A percentile compares a stretch with the other conserved stretches of the same genome.
Evolutionary conservation across 2,888 invertebrate species (phyloP).

Genomic region (Herminia tarsipennalis): DNA sequence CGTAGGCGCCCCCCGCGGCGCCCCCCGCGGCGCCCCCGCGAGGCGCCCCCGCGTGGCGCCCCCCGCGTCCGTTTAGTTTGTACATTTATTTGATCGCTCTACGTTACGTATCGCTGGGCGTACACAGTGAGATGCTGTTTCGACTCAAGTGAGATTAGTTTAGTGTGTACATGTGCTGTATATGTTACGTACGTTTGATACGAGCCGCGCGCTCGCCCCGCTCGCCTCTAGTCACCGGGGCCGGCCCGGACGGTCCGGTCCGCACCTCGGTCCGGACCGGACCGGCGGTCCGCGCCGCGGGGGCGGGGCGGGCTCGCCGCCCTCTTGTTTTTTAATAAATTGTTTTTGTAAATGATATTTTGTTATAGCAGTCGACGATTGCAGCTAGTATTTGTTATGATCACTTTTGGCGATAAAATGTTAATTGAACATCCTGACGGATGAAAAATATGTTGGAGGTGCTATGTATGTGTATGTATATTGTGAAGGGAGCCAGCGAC

Average conservation of each 20-base stretch:
- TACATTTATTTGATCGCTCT: slow-evolving; percentile 2
- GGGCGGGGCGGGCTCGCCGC: slow-evolving; percentile 10
- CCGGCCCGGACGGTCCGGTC: too few relatives aligned
- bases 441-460: slow-evolving; percentile 62
- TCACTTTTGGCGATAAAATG: slow-evolving; percentile 31
- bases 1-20: slow-evolving; percentile 9
- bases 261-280: too few relatives aligned
- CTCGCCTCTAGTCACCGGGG: too few relatives aligned
- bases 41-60: background rate
- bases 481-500: slow-evolving; percentile 26
- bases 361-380: slow-evolving; percentile 45
- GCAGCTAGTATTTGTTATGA: slow-evolving; percentile 41
- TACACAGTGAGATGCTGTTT: slow-evolving; percentile 58
- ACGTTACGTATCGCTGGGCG: slow-evolving; percentile 31
- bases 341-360: slow-evolving; percentile 49
- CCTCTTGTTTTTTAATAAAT: slow-evolving; percentile 40
- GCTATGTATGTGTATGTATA: slow-evolving; percentile 51
- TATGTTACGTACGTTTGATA: slow-evolving; percentile 24
- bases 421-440: slow-evolving; percentile 48
- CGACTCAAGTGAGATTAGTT: slow-evolving; percentile 62
- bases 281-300: too few relatives aligned
- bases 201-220: slow-evolving; percentile 1
- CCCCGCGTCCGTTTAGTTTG: background rate
- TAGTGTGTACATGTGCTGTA: slow-evolving; percentile 42
- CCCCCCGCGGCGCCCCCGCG: background rate